Evolutionary conservation across 2,888 invertebrate genomes (phyloP).

Genomic region (Miltochrista miniata): DNA sequence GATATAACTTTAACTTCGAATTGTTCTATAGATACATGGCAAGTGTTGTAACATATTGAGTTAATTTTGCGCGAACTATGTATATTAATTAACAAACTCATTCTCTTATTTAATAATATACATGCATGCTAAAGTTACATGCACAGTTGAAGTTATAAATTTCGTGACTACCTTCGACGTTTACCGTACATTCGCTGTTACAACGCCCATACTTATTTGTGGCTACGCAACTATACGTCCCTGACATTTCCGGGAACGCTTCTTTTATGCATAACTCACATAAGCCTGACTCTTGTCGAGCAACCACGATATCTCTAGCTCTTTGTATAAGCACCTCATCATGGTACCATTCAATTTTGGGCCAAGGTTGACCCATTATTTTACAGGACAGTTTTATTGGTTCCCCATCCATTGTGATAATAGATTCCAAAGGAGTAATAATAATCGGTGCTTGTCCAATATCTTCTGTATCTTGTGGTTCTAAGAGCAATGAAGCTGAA

Average conservation of each 20-base stretch:
- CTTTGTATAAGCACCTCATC: slow-evolving; percentile 88
- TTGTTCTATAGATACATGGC: slow-evolving; percentile 73
- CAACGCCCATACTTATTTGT: slow-evolving; percentile 93
- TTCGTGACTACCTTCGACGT: slow-evolving; percentile 89
- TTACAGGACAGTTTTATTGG: slow-evolving; percentile 89
- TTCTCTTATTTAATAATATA: slow-evolving; percentile 22
- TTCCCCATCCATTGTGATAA: slow-evolving; percentile 95
- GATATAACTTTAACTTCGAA: slow-evolving; percentile 29
- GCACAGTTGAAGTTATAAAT: slow-evolving; percentile 51
- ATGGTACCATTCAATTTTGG: slow-evolving; percentile 92
- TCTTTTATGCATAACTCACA: slow-evolving; percentile 92
- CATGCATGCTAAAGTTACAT: slow-evolving; percentile 53
- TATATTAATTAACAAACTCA: slow-evolving; percentile 33
- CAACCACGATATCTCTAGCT: slow-evolving; percentile 89
- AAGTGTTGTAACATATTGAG: slow-evolving; percentile 37
- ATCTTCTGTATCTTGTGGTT: slow-evolving; percentile 79
- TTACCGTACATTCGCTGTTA: slow-evolving; percentile 88
- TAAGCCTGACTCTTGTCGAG: slow-evolving; percentile 90
- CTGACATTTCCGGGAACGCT: slow-evolving; percentile 96
- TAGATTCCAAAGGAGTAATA: slow-evolving; percentile 87
- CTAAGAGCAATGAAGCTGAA: slow-evolving; percentile 87
- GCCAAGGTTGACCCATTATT: slow-evolving; percentile 90
- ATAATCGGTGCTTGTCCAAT: slow-evolving; percentile 87
- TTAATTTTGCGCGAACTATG: slow-evolving; percentile 24
- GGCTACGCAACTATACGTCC: slow-evolving; percentile 92